These are phyloP conservation scores for Drosophila prostipennis DNA, from an alignment of 2,888 invertebrate genomes.

Conservation along the genomic window DNA sequence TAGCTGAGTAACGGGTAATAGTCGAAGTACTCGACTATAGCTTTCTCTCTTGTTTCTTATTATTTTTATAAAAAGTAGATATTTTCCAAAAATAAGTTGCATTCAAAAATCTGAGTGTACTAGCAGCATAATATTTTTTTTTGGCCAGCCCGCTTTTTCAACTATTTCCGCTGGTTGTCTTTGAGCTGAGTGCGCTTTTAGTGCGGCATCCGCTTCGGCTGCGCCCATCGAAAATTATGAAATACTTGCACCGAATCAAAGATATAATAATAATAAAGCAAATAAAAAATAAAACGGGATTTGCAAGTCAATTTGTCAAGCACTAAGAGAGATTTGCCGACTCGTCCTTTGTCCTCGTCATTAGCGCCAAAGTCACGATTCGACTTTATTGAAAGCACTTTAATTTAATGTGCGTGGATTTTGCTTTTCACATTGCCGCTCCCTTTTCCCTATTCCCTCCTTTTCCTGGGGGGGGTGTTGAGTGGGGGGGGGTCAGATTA, in stretches of 20 bases:
- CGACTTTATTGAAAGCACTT: conserved; percentile 79
- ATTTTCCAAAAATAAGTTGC: too few relatives aligned
- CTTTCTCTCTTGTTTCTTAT: too few relatives aligned
- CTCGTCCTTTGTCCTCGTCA: conserved; percentile 64
- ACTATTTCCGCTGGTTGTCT: conserved; percentile 79
- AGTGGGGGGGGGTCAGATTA: too few relatives aligned
- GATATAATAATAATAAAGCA: conserved; percentile 39
- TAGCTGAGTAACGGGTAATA: too few relatives aligned
- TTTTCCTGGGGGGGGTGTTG: too few relatives aligned
- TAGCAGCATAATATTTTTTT: conserved; percentile 44
- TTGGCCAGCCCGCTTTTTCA: conserved; percentile 46
- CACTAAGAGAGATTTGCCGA: conserved; percentile 29
- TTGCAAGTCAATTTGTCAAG: conserved; percentile 78
- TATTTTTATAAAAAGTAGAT: too few relatives aligned
- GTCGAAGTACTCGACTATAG: too few relatives aligned
- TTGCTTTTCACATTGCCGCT: conserved; percentile 43
- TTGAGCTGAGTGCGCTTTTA: conserved; percentile 81
- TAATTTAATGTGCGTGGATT: conserved; percentile 78
- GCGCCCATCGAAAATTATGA: conserved; percentile 45
- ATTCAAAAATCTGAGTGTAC: background rate
- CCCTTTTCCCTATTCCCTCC: conserved; percentile 30
- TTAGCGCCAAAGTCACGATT: conserved; percentile 81
- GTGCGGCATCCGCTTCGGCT: conserved; percentile 72
- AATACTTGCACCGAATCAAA: conserved; percentile 46
- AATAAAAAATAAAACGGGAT: conserved; percentile 45